Base-by-base conservation (phyloP, 2,797 vertebrate species). In the Mareca penelope region DNA sequence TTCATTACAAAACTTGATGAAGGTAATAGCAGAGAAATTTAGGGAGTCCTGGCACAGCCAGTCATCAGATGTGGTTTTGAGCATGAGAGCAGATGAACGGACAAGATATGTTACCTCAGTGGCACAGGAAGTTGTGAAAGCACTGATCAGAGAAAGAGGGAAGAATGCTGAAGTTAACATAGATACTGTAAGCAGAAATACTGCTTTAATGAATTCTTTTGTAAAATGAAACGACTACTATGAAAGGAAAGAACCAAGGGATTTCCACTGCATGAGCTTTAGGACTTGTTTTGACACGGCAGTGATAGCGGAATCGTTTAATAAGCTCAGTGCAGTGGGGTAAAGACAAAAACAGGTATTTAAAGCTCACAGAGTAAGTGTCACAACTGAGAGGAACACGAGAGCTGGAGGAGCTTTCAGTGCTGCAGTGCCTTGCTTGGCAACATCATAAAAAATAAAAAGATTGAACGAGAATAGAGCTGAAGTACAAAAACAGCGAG, bases 41-140 rank as follows among this genome's bases (percentile, higher is more conserved):
- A n/a, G 55, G 57, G 7, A 31, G 21, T 29, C 18, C 33, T 59
- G 26, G 16, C 26, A 50, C 4, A 12, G 24, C 61, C 55, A 31
- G 28, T 29, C 14, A 14, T 56, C 37, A 53, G 50, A 39, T 24
- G 24, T 19, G 48, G 63, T 79, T 90, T 50, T 50, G 50, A 69
- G 29, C 0, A 0, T 37, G 19, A 57, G 21, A 83, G n/a, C 15
- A 67, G 63, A 71, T 46, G 33, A 31, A 1, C 1, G 18, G 35
- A 52, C 29, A 84, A 28, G 50, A 68, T 64, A 29, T 13, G 18
- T 60, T 39, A 39, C 48, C 26, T 31, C 0, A 3, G 44, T 48
- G 17, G 12, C 59, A 40, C 4, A 39, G 35, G 68, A 65, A 22
- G 22, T 13, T 69, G 17, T 61, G 59, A 68, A 80, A 57, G 29